phyloP scores from a whole-genome alignment of 2,797 vertebrate species.

The Rhynchonycteris naso region DNA sequence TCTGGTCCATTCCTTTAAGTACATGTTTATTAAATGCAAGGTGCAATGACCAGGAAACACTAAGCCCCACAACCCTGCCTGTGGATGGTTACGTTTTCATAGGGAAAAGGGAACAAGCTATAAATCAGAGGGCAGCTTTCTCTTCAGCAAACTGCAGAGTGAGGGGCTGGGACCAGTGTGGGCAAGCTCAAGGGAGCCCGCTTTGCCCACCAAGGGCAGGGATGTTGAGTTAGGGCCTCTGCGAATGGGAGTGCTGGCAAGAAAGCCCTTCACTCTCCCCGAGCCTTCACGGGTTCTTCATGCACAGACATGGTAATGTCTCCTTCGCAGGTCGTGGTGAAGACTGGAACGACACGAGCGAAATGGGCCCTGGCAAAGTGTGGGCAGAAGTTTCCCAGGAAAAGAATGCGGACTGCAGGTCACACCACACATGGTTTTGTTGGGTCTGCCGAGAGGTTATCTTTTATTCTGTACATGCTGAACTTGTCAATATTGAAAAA shows the following conservation, averaged over 20 bases:
- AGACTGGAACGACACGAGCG: background rate
- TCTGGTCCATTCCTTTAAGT: background rate
- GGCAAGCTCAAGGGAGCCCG: background rate
- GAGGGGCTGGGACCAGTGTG: background rate
- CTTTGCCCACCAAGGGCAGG: background rate
- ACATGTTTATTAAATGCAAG: background rate
- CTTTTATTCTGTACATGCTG: background rate
- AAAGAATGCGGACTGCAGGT: background rate
- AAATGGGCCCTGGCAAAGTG: background rate
- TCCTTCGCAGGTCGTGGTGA: background rate
- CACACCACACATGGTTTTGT: background rate
- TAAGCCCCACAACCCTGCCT: background rate
- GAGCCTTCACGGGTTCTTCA: background rate
- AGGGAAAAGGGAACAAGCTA: background rate
- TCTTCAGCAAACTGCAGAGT: background rate
- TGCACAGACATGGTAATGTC: background rate
- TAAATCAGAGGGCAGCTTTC: background rate
- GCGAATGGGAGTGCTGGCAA: background rate
- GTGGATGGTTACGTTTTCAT: background rate
- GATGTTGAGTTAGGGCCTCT: background rate
- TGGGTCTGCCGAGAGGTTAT: background rate
- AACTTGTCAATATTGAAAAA: background rate
- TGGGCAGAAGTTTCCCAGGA: background rate
- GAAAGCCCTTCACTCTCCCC: background rate
- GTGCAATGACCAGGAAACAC: background rate